Evolutionary conservation across 1,140 invertebrate genomes (phyloP), one percentile per base, ranked within the genome.

Genomic region (Drosophila murphyi): DNA sequence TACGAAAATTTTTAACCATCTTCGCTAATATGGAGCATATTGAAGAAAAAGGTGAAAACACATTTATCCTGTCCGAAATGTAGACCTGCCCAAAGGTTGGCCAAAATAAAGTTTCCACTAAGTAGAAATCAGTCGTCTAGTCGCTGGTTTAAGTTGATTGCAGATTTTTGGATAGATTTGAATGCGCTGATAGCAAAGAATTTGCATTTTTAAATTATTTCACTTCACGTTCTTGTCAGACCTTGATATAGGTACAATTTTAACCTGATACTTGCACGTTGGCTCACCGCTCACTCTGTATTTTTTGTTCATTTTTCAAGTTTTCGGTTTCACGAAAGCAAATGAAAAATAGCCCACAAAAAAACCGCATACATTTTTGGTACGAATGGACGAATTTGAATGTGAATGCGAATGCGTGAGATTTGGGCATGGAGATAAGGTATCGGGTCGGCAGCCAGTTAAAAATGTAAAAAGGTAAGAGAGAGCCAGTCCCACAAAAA

Each of bases 191-290:
- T 85, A 83, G 75, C 39, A 62, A 29, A 41, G 54, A 77, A 86
- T 85, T 85, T 80, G 73, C 82, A 86, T 85, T 85, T 85, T 85
- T 78, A 85, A 85, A 85, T 85, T 80, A 85, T 85, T 85, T 85
- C 81, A 85, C 85, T 85, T 85, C 77, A 85, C 81, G 82, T 85
- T 60, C 81, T 85, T 85, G 81, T 80, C 81, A 85, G 77, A 41
- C 73, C 81, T 76, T 85, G 81, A 85, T 85, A 85, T 80, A 85
- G 81, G 81, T 85, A 71, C 50, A 77, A 57, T 54, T 51, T 85
- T 72, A 80, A 85, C 80, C 75, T 82, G 76, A 60, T 71, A 28
- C 43, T 77, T 34, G 50, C 51, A 43, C 60, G 20, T 41, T 61
- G 20, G 20, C 20, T 20, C 20, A 20, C 20, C 20, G 20, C 20